These are phyloP conservation scores for Melieria picta DNA, from an alignment of 2,888 invertebrate species.

Conservation along the genomic window DNA sequence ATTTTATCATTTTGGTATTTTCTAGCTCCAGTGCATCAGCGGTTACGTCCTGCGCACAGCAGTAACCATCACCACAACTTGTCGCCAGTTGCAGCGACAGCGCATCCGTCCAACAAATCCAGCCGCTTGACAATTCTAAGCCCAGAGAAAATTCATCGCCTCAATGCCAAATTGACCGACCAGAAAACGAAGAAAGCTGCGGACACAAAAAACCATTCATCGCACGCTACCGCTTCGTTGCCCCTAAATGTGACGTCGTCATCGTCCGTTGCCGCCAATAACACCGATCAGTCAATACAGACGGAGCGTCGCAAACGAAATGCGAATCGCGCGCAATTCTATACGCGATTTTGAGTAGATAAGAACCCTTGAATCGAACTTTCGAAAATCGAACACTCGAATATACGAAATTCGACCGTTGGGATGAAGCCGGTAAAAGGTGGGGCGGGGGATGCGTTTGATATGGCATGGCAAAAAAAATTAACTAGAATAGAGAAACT, in stretches of 20 bases:
- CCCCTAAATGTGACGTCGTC: constrained; percentile 18
- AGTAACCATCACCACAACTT: constrained; percentile 28
- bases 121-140: constrained; percentile 58
- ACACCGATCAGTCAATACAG: constrained; percentile 37
- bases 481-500: neutral
- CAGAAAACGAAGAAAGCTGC: constrained; percentile 50
- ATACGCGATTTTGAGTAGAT: constrained; percentile 49
- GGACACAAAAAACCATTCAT: constrained; percentile 21
- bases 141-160: constrained; percentile 63
- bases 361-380: neutral
- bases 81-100: constrained; percentile 30
- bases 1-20: constrained; percentile 1
- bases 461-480: neutral
- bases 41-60: constrained; percentile 29
- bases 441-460: too few species aligned
- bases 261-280: constrained; percentile 18
- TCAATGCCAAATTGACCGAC: constrained; percentile 59
- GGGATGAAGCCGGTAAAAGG: neutral
- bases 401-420: constrained; percentile 5
- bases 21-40: constrained; percentile 23
- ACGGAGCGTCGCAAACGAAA: constrained; percentile 53
- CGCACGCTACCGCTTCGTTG: constrained; percentile 14
- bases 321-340: constrained; percentile 53
- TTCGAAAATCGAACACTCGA: neutral
- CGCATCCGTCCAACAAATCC: neutral